Evolutionary conservation across 2,888 invertebrate genomes (phyloP).

Genomic region (Eupithecia tripunctaria): DNA sequence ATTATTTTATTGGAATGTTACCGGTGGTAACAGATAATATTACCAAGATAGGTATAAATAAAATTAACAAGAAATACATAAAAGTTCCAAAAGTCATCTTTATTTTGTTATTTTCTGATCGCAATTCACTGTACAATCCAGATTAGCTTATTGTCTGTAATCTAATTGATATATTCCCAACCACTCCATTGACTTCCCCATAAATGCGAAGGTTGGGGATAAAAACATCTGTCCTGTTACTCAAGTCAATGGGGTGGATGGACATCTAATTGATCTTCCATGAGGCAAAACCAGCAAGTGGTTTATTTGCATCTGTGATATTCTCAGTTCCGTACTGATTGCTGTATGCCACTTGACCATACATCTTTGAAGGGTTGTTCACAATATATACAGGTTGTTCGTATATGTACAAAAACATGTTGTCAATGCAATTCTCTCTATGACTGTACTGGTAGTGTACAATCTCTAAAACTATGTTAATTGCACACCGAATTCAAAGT

Average conservation of each 20-base stretch:
- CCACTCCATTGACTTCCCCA: too few relatives aligned
- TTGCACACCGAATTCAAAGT: conserved; percentile 51
- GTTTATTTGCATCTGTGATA: conserved; percentile 80
- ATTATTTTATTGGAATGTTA: background rate
- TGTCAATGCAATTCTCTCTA: background rate
- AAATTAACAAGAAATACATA: background rate
- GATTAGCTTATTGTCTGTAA: conserved; percentile 35
- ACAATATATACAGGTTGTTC: background rate
- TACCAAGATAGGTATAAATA: conserved; percentile 5
- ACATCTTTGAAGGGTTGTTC: background rate
- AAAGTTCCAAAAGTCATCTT: background rate
- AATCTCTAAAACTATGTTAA: background rate
- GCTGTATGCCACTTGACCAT: conserved; percentile 63
- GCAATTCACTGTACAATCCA: conserved; percentile 41
- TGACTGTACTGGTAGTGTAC: conserved; percentile 3
- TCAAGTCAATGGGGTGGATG: too few relatives aligned
- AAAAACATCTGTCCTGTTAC: too few relatives aligned
- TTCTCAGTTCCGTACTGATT: conserved; percentile 76
- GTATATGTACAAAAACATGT: background rate
- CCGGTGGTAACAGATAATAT: background rate
- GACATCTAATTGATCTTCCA: conserved; percentile 32
- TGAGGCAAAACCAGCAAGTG: conserved; percentile 47
- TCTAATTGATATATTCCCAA: conserved; percentile 13
- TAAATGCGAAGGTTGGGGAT: too few relatives aligned
- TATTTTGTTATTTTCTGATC: conserved; percentile 1